Evolutionary conservation across 2,113 vertebrate species (phyloP).

Genomic region (Neolamprologus falcicula): DNA sequence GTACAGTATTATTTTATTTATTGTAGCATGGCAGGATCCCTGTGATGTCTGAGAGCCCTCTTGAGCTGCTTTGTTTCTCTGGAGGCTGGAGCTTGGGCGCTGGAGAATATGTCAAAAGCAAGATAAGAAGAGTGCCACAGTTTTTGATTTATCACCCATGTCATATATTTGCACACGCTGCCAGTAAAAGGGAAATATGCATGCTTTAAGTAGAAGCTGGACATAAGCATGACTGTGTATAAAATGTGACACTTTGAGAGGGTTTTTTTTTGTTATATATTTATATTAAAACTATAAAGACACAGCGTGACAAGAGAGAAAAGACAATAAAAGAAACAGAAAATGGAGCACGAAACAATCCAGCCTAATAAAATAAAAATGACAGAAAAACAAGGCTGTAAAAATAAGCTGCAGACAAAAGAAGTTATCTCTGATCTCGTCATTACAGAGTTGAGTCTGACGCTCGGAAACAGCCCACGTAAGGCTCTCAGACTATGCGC

Average conservation of each 20-base stretch:
- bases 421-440: not conserved
- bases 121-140: slow-evolving; percentile 10
- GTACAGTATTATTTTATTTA: slow-evolving; percentile 22
- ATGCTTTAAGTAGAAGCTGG: not conserved
- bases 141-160: slow-evolving; percentile 36
- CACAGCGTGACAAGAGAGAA: not conserved
- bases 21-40: not conserved
- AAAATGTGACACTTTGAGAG: not conserved
- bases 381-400: not conserved
- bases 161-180: not conserved
- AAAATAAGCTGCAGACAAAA: not conserved
- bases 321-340: not conserved
- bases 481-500: not conserved
- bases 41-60: slow-evolving; percentile 10
- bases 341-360: not conserved
- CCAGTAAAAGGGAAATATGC: not conserved
- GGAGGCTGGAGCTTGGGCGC: not conserved
- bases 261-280: not conserved
- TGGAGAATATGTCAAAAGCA: slow-evolving; percentile 16
- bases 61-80: slow-evolving; percentile 25
- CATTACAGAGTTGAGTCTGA: not conserved
- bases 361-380: not conserved
- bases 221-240: not conserved
- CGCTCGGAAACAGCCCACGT: not conserved
- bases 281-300: not conserved